phyloP scores from a whole-genome alignment of 2,888 invertebrate species.

The Acleris holmiana region DNA sequence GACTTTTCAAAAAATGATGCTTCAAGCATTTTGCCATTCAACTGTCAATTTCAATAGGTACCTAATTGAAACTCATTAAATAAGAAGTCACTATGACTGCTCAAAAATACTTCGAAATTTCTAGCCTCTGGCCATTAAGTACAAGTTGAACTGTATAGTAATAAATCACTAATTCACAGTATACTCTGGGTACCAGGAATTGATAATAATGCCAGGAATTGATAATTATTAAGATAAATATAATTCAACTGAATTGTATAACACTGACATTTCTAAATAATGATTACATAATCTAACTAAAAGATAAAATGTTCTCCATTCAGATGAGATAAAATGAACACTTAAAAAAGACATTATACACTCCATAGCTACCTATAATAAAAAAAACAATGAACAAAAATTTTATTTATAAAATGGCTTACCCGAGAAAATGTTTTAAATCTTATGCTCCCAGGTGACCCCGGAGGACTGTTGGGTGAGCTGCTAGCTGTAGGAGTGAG shows the following conservation, averaged over 20 bases:
- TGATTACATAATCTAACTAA: slow-evolving; percentile 1
- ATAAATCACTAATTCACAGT: background rate
- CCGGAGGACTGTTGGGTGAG: slow-evolving; percentile 59
- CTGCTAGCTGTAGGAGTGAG: slow-evolving; percentile 46
- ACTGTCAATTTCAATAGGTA: too few species aligned
- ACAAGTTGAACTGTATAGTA: background rate
- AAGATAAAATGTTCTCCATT: background rate
- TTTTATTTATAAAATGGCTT: slow-evolving; percentile 38
- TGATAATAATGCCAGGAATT: slow-evolving; percentile 6
- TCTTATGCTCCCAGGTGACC: slow-evolving; percentile 69
- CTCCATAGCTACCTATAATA: background rate
- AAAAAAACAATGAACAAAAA: background rate
- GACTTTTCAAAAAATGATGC: too few species aligned
- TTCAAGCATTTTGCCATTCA: too few species aligned
- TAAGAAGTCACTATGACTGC: too few species aligned
- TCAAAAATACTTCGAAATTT: too few species aligned
- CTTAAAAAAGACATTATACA: too few species aligned
- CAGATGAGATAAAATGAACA: too few species aligned
- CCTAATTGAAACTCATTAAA: too few species aligned
- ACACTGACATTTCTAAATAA: slow-evolving; percentile 5
- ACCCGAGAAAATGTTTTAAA: slow-evolving; percentile 74
- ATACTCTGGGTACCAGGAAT: background rate
- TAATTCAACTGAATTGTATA: slow-evolving; percentile 1
- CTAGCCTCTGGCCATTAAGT: too few species aligned
- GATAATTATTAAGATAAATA: slow-evolving; percentile 4